Percentiles rank a stretch among this genome's conserved stretches.
phyloP scores from a whole-genome alignment of 2,797 vertebrate genomes.

The Harpagifer antarcticus region DNA sequence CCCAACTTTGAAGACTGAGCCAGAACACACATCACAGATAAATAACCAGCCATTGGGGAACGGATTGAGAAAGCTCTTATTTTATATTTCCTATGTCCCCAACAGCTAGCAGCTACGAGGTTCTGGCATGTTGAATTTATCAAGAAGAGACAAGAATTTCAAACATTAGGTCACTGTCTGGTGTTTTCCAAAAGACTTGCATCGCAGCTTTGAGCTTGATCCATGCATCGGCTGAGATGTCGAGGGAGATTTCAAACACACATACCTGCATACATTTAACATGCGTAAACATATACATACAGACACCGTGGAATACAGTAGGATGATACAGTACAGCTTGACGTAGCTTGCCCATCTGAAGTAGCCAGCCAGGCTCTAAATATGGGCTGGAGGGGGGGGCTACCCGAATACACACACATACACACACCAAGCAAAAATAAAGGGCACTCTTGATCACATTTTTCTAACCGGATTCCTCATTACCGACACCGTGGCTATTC shows the following conservation, averaged over 20 bases:
- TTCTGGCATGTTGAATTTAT: slow-evolving; percentile 33
- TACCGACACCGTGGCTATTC: slow-evolving; percentile 50
- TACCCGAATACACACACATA: slow-evolving; percentile 43
- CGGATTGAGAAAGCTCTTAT: slow-evolving; percentile 26
- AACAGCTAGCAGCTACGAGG: slow-evolving; percentile 47
- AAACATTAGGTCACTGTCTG: slow-evolving; percentile 51
- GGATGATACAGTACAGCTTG: slow-evolving; percentile 68
- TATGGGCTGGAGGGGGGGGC: slow-evolving; percentile 60
- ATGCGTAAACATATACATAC: not conserved
- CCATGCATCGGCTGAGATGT: slow-evolving; percentile 28
- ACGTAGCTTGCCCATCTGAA: slow-evolving; percentile 80
- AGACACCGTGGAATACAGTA: slow-evolving; percentile 40
- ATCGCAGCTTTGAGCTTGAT: slow-evolving; percentile 38
- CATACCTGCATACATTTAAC: not conserved
- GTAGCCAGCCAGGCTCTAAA: slow-evolving; percentile 77
- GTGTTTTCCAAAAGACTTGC: slow-evolving; percentile 17
- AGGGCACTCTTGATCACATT: slow-evolving; percentile 60
- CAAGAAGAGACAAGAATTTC: slow-evolving; percentile 41
- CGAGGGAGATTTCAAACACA: slow-evolving; percentile 6
- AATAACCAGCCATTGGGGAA: slow-evolving; percentile 25
- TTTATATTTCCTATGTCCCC: slow-evolving; percentile 48
- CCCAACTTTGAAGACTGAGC: slow-evolving; percentile 49
- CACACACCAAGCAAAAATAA: slow-evolving; percentile 62
- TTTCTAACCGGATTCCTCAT: slow-evolving; percentile 45
- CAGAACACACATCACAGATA: slow-evolving; percentile 39